Evolutionary conservation across 2,888 invertebrate species (phyloP), one percentile per base, ranked within the genome.

Genomic region (Dromius quadrimaculatus): DNA sequence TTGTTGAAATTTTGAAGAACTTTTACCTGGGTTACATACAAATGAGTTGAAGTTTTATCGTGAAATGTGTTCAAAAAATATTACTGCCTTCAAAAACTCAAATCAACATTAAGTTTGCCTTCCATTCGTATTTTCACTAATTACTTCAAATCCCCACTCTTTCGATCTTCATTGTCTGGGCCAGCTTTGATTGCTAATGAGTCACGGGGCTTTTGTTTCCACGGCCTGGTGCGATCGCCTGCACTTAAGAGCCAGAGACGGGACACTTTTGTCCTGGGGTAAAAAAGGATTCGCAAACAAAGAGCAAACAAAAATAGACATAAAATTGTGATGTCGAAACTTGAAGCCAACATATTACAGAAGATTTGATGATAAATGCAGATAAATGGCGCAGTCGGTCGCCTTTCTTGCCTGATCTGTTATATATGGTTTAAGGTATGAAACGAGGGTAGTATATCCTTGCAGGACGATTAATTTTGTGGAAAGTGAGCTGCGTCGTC

Each of bases 121-220:
- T n/a, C n/a, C n/a, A 6, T 9, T 32, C 36, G 36, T 11, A 36
- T n/a, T 36, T 36, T 2, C 36, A 36, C 36, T 36, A 36, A 36
- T 36, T 36, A 36, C 36, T 11, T 11, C 36, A 36, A 11, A 36
- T 36, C 11, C 11, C n/a, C 36, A n/a, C 36, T 36, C 11, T 36
- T 11, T 11, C 47, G 20, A 47, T 19, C 22, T 47, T 22, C 47
- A 47, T 47, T 47, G 47, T 47, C 47, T 17, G 11, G 28, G 64
- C 45, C 28, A 64, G 45, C 64, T 64, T 64, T 64, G 64, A 64
- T 64, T 64, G 64, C 64, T 64, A 64, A 64, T 64, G 64, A 64
- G 47, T 11, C 36, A n/a, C 45, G n/a, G 11, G 23, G 43, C 64
- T 64, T 64, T 64, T 64, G 64, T 64, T 64, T 64, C 64, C 64